Conservation (phyloP, 1,140 invertebrate genomes). For the Drosophila nebulosa region DNA sequence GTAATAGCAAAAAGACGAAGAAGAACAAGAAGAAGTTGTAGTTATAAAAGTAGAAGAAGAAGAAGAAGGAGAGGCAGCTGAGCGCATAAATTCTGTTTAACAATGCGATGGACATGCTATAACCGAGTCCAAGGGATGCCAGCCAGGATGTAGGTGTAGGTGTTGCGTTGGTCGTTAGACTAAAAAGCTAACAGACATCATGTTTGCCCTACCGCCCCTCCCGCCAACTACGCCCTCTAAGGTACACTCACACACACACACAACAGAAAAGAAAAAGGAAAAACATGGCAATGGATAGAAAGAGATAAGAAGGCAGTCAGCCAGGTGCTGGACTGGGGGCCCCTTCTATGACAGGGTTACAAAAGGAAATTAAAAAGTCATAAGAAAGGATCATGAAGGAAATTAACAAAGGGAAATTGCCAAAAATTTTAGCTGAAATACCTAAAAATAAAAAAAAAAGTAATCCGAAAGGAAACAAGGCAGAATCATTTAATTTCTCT, state of each 20-base stretch:
- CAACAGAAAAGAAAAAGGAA: conserved; percentile 27
- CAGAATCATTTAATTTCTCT: neutral
- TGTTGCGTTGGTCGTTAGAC: conserved; percentile 69
- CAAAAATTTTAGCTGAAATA: conserved; percentile 16
- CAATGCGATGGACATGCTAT: conserved; percentile 61
- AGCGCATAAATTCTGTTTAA: conserved; percentile 74
- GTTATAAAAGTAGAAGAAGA: conserved; percentile 19
- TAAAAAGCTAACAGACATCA: conserved; percentile 72
- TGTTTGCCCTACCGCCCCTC: conserved; percentile 8
- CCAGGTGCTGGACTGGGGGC: neutral
- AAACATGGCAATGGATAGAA: neutral
- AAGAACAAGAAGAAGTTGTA: conserved; percentile 14
- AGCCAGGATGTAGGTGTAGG: conserved; percentile 13
- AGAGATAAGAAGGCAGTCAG: neutral
- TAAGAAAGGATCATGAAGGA: conserved; percentile 32
- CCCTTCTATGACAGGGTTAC: conserved; percentile 54
- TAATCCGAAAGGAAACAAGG: neutral
- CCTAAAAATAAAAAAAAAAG: neutral
- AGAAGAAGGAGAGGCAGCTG: conserved; percentile 58
- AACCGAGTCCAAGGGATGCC: conserved; percentile 22
- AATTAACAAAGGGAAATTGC: conserved; percentile 12
- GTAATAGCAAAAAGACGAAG: conserved; percentile 61
- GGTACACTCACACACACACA: neutral
- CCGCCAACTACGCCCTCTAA: neutral
- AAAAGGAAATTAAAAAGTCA: conserved; percentile 49